Conservation (phyloP, 2,797 vertebrate species). For the Gymnoscopelus braueri region DNA sequence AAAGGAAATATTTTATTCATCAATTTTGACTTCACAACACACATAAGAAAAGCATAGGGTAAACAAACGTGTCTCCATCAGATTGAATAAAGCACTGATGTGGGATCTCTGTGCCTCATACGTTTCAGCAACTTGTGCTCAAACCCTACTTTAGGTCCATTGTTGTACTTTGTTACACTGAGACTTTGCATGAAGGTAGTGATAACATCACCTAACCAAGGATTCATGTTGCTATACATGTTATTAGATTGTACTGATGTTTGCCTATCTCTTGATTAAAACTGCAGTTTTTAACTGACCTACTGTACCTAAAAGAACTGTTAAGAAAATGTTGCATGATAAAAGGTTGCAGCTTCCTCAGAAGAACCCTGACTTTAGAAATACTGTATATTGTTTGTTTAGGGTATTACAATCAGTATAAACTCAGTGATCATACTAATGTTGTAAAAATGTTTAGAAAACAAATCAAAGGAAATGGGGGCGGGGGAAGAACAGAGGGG, state of each 20-base stretch:
- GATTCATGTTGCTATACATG: background rate
- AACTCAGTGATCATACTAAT: too few relatives aligned
- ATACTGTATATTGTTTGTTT: too few relatives aligned
- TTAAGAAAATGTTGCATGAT: background rate
- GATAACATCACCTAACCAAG: too few relatives aligned
- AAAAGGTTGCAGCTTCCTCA: background rate
- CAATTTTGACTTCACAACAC: conserved; percentile 7
- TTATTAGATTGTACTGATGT: background rate
- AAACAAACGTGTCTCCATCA: background rate
- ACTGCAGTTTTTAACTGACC: background rate
- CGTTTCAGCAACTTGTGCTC: background rate
- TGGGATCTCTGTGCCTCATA: too few relatives aligned
- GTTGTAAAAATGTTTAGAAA: too few relatives aligned
- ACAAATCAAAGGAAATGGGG: too few relatives aligned
- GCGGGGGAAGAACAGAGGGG: too few relatives aligned
- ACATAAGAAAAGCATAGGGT: background rate
- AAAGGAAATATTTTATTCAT: background rate
- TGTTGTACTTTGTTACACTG: too few relatives aligned
- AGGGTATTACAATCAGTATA: too few relatives aligned
- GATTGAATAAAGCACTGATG: background rate
- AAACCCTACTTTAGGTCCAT: background rate
- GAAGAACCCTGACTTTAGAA: too few relatives aligned
- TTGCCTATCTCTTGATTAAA: background rate
- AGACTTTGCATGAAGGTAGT: too few relatives aligned
- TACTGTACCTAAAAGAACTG: background rate